Base-by-base conservation (phyloP, 30 jellyfish, hydroid and myxozoan genomes). In the Catostylus mosaicus region DNA sequence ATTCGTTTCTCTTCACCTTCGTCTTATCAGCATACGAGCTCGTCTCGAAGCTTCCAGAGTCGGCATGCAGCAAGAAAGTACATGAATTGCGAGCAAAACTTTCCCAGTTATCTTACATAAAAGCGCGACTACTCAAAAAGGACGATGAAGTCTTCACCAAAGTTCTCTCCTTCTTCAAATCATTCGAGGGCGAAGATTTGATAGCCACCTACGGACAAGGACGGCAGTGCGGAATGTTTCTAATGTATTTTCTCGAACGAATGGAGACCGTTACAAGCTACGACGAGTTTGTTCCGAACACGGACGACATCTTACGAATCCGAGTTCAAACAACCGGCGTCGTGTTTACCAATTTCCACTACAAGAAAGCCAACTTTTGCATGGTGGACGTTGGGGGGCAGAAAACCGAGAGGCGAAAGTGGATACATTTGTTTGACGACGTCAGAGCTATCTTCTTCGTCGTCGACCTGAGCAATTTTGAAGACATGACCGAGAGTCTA, bases 361-460 rank as follows among this genome's bases (percentile, higher is more conserved):
- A 66, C 79, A 81, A 65, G 67, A 51, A 52, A 23, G 65, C 91
- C 22, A 40, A 67, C 22, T 81, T 81, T 60, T 81, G 79, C 57
- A 67, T 81, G 91, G 72, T 81, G 38, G 91, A 81, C 37, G 91
- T 81, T 47, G 91, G 91, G 5, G 91, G 92, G 11, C 92, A 82
- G 80, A 82, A 46, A 40, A 50, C 86, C 19, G 92, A 82, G 46
- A 73, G 92, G 46, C 75, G 86, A 37, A 82, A 82, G 61, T 82
- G 92, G 92, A 82, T 82, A 1, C 92, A 82, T 48, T 67, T 82
- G 23, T 82, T 82, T 47, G 92, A 82, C 38, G 92, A 82, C 46
- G 92, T 82, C 16, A 68, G 56, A 72, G 92, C 92, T n/a, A 62
- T 82, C 8, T 70, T 82, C 74, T 82, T 51, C 37, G 80, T 82